Evolutionary conservation across 2,113 vertebrate species (phyloP), one percentile per base, ranked within the genome.

Genomic region (Burhinus bistriatus): DNA sequence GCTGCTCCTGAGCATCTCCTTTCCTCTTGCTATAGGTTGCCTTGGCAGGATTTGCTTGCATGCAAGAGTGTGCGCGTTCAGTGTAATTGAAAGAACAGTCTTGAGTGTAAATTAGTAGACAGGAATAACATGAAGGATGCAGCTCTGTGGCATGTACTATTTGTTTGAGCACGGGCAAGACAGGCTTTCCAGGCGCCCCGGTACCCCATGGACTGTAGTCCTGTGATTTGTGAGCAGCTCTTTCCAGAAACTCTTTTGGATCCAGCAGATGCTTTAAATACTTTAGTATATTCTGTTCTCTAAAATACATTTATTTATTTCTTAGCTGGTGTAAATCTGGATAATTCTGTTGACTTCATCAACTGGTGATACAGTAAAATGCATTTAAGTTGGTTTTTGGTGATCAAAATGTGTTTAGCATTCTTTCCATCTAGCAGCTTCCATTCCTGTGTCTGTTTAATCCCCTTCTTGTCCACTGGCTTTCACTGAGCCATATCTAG

Each of bases 111-210:
- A 13, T 44, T 44, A 36, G n/a, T 36, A 66, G 18, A 6, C 21
- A 12, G 25, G 29, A 55, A 11, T 38, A 71, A 32, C 27, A 9
- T 61, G 69, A 70, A 85, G 47, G 20, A 34, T 83, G 23, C 64
- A 45, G 12, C 12, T 15, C 11, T 0, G 4, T 32, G n/a, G 25
- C 18, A 30, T 2, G 2, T 42, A 6, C 32, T 42, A 1, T 38
- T 57, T 77, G n/a, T 68, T 22, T 26, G 27, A 54, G 61, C 0
- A 2, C 12, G 34, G 55, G 32, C 34, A 58, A 51, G 49, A 19
- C 4, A 38, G 42, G 30, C 45, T 84, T 49, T 71, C 18, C 51
- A 15, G 44, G 27, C 20, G 69, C 49, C 45, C 13, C 4, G 5
- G 49, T 23, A 75, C 30, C 27, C 12, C 1, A 0, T 62, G 78